These are phyloP conservation scores for Coranthus polyacanthus DNA, from an alignment of 2,797 vertebrate genomes.

Conservation along the genomic window DNA sequence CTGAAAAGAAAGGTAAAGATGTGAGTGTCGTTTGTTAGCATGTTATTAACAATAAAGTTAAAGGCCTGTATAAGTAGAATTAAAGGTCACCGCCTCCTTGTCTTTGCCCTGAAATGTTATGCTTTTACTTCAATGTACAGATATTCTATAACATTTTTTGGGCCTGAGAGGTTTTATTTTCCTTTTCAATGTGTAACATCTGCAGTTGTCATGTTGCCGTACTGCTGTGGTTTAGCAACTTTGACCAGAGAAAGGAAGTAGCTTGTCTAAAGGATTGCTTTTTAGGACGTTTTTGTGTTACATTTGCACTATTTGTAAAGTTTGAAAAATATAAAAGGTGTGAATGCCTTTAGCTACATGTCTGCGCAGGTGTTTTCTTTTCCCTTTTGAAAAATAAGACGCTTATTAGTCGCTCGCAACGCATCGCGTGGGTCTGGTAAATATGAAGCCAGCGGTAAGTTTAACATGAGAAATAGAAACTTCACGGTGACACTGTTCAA, in stretches of 20 bases:
- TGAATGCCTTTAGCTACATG: conserved; percentile 20
- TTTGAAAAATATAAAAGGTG: conserved; percentile 65
- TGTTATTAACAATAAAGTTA: background rate
- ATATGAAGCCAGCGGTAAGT: no score
- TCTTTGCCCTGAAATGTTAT: conserved; percentile 5
- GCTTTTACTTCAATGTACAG: background rate
- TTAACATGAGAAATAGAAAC: no score
- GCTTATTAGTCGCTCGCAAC: no score
- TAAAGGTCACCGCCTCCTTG: background rate
- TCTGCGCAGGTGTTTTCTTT: conserved; percentile 4
- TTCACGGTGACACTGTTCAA: no score
- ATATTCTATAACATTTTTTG: background rate
- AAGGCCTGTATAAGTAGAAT: no score
- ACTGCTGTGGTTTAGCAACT: background rate
- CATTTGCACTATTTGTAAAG: conserved; percentile 74
- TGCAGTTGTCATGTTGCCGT: conserved; percentile 31
- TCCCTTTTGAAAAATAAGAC: background rate
- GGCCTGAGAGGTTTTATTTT: conserved; percentile 16
- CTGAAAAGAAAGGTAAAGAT: background rate
- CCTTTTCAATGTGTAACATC: background rate
- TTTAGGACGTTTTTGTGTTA: conserved; percentile 42
- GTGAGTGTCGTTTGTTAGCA: background rate
- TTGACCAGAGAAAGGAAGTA: conserved; percentile 11
- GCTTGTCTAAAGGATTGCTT: conserved; percentile 11
- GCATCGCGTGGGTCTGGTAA: no score